Evolutionary conservation across 1,140 invertebrate species (phyloP).

Genomic region (Lordiphosa mommai): DNA sequence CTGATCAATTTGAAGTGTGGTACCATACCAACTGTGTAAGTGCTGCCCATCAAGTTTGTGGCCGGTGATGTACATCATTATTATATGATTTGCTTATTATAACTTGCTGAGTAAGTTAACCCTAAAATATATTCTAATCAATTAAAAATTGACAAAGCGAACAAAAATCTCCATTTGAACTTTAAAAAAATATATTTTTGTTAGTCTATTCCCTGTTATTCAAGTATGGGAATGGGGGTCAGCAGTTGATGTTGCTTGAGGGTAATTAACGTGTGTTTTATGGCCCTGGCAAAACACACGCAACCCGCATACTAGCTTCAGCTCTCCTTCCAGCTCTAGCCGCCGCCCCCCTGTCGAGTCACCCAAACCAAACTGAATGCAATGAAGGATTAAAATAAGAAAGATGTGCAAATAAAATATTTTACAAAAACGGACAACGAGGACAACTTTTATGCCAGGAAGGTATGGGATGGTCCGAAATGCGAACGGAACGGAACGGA

Average conservation of each 20-base stretch:
- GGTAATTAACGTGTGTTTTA: slow-evolving; percentile 67
- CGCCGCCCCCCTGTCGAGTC: slow-evolving; percentile 6
- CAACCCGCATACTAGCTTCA: slow-evolving; percentile 17
- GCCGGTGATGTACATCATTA: too few relatives aligned
- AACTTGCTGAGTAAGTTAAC: too few relatives aligned
- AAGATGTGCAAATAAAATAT: slow-evolving; percentile 78
- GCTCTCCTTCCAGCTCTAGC: background rate
- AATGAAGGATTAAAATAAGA: slow-evolving; percentile 79
- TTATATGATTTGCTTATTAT: too few relatives aligned
- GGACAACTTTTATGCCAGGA: slow-evolving; percentile 43
- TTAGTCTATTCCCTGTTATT: too few relatives aligned
- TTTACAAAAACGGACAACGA: slow-evolving; percentile 61
- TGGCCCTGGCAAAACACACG: slow-evolving; percentile 26
- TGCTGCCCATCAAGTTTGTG: too few relatives aligned
- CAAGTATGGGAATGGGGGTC: too few relatives aligned
- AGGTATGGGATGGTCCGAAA: slow-evolving; percentile 51
- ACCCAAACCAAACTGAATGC: slow-evolving; percentile 46
- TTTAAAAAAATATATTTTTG: too few relatives aligned
- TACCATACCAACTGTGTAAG: too few relatives aligned
- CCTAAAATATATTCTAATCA: too few relatives aligned
- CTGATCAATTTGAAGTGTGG: too few relatives aligned
- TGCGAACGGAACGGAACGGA: slow-evolving; percentile 43
- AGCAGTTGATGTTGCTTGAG: slow-evolving; percentile 8
- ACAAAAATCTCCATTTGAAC: too few relatives aligned
- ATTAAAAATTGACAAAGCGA: too few relatives aligned